These are phyloP conservation scores for Lepidurus arcticus DNA, from an alignment of 1,140 invertebrate genomes.

Conservation along the genomic window DNA sequence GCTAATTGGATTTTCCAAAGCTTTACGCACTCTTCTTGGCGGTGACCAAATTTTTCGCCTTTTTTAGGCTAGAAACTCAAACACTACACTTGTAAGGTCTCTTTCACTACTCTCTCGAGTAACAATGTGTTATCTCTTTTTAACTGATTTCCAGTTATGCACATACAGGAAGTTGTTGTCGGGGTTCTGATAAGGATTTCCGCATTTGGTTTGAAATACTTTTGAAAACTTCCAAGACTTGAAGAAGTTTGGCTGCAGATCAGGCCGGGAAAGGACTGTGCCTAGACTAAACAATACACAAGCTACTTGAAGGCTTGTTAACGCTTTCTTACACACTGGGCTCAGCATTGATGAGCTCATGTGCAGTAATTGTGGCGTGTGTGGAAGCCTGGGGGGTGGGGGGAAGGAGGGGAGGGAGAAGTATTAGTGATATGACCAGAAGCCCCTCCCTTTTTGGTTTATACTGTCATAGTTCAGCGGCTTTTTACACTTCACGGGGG, in stretches of 20 bases:
- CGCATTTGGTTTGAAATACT: neutral
- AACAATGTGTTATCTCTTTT: neutral
- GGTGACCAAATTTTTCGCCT: neutral
- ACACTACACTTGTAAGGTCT: neutral
- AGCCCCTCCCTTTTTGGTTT: neutral
- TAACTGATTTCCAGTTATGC: neutral
- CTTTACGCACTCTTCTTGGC: neutral
- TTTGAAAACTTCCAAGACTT: neutral
- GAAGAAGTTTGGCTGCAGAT: neutral
- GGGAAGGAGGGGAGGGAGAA: neutral
- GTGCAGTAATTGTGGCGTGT: constrained; percentile 3
- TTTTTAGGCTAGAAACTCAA: neutral
- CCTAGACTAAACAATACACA: neutral
- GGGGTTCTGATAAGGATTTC: neutral
- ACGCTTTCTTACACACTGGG: neutral
- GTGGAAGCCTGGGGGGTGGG: neutral
- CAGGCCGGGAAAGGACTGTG: neutral
- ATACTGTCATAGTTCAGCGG: neutral
- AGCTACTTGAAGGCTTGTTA: neutral
- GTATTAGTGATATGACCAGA: neutral
- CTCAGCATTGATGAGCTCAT: constrained; percentile 1
- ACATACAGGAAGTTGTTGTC: neutral
- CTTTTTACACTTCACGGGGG: constrained; percentile 3
- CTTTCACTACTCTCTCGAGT: neutral
- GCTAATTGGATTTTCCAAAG: constrained; percentile 11